These are phyloP conservation scores for Drosophila watanabei DNA, from an alignment of 1,140 invertebrate genomes.

Conservation along the genomic window DNA sequence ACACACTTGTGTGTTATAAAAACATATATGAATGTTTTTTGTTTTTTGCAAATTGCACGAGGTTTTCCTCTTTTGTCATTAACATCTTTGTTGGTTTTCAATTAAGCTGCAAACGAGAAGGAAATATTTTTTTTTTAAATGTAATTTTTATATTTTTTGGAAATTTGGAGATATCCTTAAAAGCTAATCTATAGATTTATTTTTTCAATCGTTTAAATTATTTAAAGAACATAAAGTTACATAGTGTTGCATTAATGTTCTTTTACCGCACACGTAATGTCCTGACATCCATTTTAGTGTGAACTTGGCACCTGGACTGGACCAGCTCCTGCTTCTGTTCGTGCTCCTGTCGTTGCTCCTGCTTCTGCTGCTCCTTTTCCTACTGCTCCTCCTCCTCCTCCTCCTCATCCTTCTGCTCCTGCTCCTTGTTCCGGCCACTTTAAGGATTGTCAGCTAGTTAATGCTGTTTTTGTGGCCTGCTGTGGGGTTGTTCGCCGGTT, in stretches of 20 bases:
- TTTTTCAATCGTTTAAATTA: background rate
- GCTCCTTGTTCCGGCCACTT: constrained; percentile 15
- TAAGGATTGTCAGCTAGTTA: constrained; percentile 63
- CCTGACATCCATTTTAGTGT: constrained; percentile 20
- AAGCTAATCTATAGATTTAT: background rate
- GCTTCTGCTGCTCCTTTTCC: too few species aligned
- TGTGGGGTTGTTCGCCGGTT: constrained; percentile 47
- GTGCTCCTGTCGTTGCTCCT: background rate
- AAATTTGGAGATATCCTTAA: background rate
- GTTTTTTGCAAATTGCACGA: constrained; percentile 16
- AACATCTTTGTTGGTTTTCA: constrained; percentile 46
- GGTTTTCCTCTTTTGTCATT: constrained; percentile 26
- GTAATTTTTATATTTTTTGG: too few species aligned
- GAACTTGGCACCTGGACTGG: constrained; percentile 37
- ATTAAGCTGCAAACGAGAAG: constrained; percentile 16
- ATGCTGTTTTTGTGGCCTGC: constrained; percentile 44
- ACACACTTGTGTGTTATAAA: constrained; percentile 4
- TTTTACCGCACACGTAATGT: constrained; percentile 14
- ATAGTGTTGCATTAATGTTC: constrained; percentile 18
- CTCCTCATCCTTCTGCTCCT: background rate
- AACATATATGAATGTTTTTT: constrained; percentile 9
- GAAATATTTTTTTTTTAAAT: constrained; percentile 27
- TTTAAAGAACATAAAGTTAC: background rate
- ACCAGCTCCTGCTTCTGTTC: background rate
- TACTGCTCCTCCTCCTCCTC: background rate